Evolutionary conservation across 2,888 invertebrate genomes (phyloP), one percentile per base, ranked within the genome.

Genomic region (Sisyra nigra): DNA sequence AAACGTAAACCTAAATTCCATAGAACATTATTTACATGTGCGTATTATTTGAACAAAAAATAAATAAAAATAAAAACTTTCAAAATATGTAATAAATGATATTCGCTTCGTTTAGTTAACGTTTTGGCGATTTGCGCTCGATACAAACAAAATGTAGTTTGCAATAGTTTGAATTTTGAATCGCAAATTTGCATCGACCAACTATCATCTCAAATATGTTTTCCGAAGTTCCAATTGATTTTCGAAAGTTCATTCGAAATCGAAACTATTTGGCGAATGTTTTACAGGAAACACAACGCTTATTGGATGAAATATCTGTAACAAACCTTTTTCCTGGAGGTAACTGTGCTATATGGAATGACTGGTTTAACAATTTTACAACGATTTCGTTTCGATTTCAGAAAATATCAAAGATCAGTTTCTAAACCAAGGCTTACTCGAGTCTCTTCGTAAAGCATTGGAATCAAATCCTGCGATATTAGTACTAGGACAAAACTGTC

Each of bases 401-500:
- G 63, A 53, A 45, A 59, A 61, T 47, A 53, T 61, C 40, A 60
- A 57, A 49, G 57, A 57, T 44, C 57, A 59, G 47, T 50, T 60
- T 36, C 48, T 57, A 40, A 55, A 53, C 41, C 50, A 53, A 44
- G 55, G 57, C 41, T 53, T 54, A 13, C 50, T 59, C 40, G 54
- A 57, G 39, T 49, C 53, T 35, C 48, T 63, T 24, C 50, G 53
- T 36, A 50, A 52, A 33, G 55, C 57, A 44, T 50, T 61, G 17
- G 58, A 61, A 40, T 54, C 54, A 44, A 49, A 69, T n/a, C 76
- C 80, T 0, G 75, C 78, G 8, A 65, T 87, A 40, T 69, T 87
- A n/a, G 60, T 87, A 9, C 65, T 83, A 46, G 87, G 87, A 19
- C 78, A 76, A 50, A 74, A 71, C 44, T 69, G 71, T n/a, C 69